Conservation (phyloP, 2,888 invertebrate species). For the Latrodectus hesperus region DNA sequence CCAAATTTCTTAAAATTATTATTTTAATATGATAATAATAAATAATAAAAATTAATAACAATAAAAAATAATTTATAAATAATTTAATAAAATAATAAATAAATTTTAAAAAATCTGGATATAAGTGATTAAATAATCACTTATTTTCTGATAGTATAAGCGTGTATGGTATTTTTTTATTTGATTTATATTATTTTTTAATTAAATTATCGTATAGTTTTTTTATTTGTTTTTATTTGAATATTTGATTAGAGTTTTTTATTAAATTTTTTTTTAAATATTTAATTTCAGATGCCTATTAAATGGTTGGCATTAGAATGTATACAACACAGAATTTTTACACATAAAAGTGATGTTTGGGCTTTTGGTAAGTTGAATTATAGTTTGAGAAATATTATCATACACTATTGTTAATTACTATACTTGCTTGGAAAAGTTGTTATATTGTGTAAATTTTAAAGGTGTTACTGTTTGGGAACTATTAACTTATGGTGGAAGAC, state of each 20-base stretch:
- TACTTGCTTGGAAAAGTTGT: not conserved
- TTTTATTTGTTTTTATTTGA: not conserved
- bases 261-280: not conserved
- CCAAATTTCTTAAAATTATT: too few species aligned
- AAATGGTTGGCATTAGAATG: slow-evolving; percentile 99
- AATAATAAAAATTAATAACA: too few species aligned
- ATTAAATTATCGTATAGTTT: too few species aligned
- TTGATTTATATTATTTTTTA: too few species aligned
- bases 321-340: slow-evolving; percentile 95
- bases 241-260: not conserved
- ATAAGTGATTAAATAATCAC: too few species aligned
- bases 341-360: slow-evolving; percentile 99
- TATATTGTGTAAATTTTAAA: slow-evolving; percentile 70
- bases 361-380: slow-evolving; percentile 83
- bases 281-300: slow-evolving; percentile 85
- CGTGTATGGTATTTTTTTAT: too few species aligned
- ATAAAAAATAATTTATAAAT: too few species aligned
- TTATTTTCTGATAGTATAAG: not conserved
- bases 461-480: slow-evolving; percentile 98
- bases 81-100: too few species aligned
- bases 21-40: too few species aligned
- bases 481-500: slow-evolving; percentile 93
- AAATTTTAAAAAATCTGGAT: too few species aligned
- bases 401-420: not conserved
- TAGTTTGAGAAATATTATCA: not conserved